phyloP scores from a whole-genome alignment of 2,113 vertebrate species.

The Nannospalax galili region DNA sequence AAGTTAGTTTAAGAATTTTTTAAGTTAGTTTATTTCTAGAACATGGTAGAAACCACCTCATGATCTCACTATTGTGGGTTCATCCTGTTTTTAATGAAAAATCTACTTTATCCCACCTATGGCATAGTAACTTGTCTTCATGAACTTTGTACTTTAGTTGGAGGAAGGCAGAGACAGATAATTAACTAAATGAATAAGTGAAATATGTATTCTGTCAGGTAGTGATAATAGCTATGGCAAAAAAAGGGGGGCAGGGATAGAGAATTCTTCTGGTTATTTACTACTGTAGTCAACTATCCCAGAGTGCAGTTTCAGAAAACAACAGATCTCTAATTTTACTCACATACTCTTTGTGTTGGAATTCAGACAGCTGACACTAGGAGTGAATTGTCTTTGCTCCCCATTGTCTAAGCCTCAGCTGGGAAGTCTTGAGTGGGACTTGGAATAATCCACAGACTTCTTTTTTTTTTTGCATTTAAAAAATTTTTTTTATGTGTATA shows the following conservation, averaged over 20 bases:
- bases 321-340: background rate
- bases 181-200: constrained; percentile 28
- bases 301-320: background rate
- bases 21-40: constrained; percentile 41
- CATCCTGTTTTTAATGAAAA: background rate
- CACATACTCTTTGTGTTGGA: background rate
- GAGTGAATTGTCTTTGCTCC: background rate
- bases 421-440: background rate
- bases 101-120: background rate
- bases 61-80: background rate
- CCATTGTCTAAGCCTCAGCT: background rate
- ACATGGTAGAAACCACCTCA: constrained; percentile 16
- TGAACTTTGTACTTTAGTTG: too few relatives aligned
- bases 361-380: background rate
- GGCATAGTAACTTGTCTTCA: constrained; percentile 14
- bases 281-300: background rate
- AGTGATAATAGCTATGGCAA: background rate
- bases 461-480: background rate
- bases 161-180: background rate
- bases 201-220: background rate
- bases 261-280: background rate
- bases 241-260: background rate
- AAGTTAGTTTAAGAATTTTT: constrained; percentile 47
- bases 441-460: constrained; percentile 24
- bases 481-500: too few relatives aligned